Conservation (phyloP, 2,888 invertebrate species). For the Anoplius nigerrimus region DNA sequence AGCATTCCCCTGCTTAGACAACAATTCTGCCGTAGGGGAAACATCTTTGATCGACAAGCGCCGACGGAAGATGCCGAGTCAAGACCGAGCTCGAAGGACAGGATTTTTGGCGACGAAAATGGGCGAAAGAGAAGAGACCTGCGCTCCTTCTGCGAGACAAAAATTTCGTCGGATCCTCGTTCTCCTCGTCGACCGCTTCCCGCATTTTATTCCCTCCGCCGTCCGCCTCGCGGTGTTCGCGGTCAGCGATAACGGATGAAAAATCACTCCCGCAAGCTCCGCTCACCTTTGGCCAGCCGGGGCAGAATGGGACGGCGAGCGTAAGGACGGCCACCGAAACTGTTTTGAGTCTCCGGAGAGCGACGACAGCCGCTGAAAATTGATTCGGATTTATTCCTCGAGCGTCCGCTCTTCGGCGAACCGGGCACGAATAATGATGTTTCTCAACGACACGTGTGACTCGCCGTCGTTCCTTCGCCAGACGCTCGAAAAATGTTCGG, state of each 20-base stretch:
- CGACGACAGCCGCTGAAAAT: slow-evolving; percentile 33
- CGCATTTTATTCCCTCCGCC: slow-evolving; percentile 6
- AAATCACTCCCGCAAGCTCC: slow-evolving; percentile 29
- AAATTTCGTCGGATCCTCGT: background rate
- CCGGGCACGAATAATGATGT: too few species aligned
- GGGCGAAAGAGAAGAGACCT: too few species aligned
- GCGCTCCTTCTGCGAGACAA: too few species aligned
- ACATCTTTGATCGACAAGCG: too few species aligned
- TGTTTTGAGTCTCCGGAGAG: slow-evolving; percentile 12
- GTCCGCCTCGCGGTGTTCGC: slow-evolving; percentile 13
- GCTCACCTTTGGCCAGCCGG: slow-evolving; percentile 5
- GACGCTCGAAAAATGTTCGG: background rate
- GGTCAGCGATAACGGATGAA: slow-evolving; percentile 39
- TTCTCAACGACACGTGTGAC: background rate
- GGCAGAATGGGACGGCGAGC: too few species aligned
- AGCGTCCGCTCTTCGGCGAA: slow-evolving; percentile 14
- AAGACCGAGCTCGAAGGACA: too few species aligned
- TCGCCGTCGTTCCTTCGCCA: background rate
- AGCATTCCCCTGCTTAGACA: too few species aligned
- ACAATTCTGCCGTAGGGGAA: too few species aligned
- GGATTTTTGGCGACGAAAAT: too few species aligned
- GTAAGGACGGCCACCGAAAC: slow-evolving; percentile 15
- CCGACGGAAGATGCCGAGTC: too few species aligned
- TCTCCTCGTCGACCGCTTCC: background rate
- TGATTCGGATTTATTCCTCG: slow-evolving; percentile 48